These are phyloP conservation scores for Ectemnius lituratus DNA, from an alignment of 2,888 invertebrate genomes.

Conservation along the genomic window DNA sequence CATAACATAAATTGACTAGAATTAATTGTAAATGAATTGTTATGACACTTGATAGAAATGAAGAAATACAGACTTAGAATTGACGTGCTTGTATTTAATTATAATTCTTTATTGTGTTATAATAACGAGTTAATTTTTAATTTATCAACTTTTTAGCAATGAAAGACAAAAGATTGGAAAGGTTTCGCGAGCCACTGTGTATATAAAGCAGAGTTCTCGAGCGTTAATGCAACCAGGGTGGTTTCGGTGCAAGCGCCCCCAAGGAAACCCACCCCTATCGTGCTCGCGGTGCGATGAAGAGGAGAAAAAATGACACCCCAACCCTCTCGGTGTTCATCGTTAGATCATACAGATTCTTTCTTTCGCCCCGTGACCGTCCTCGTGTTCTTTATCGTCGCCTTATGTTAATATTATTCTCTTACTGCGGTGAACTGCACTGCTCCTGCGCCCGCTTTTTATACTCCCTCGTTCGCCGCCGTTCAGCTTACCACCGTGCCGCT, in stretches of 20 bases:
- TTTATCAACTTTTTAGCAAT: too few relatives aligned
- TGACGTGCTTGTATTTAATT: too few relatives aligned
- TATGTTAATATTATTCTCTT: conserved; percentile 70
- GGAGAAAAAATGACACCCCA: conserved; percentile 65
- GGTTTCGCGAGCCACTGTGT: too few relatives aligned
- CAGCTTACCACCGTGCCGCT: neutral
- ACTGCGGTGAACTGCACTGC: conserved; percentile 22
- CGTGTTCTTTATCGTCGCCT: conserved; percentile 67
- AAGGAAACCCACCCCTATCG: conserved; percentile 66
- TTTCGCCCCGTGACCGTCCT: conserved; percentile 46
- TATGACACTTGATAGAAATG: too few relatives aligned
- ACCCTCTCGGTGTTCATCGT: conserved; percentile 31
- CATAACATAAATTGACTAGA: too few relatives aligned
- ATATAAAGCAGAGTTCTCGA: conserved; percentile 21
- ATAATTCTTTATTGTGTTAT: too few relatives aligned
- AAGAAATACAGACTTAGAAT: too few relatives aligned
- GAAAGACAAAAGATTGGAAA: too few relatives aligned
- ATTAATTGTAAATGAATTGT: too few relatives aligned
- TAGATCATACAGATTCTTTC: conserved; percentile 68
- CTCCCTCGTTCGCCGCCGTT: neutral
- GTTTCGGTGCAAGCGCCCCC: conserved; percentile 37
- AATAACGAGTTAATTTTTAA: too few relatives aligned
- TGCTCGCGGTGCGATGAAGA: conserved; percentile 61
- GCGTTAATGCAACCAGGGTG: conserved; percentile 47
- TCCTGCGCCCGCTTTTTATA: conserved; percentile 8